phyloP scores from a whole-genome alignment of 2,797 vertebrate genomes.

The Mico argentatus region DNA sequence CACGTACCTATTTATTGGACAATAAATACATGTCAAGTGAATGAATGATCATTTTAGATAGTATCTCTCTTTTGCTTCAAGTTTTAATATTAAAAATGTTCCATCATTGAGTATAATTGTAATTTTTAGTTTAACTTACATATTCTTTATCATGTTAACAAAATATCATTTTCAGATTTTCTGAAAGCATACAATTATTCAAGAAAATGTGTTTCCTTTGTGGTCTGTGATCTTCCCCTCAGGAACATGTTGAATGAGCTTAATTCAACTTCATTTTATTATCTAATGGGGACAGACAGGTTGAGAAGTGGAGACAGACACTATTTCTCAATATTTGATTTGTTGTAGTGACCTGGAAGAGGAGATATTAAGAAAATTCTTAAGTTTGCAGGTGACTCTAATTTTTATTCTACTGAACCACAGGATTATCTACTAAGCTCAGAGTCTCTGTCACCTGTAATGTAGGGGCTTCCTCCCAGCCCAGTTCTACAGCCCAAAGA shows the following conservation, averaged over 20 bases:
- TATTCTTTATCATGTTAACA: not conserved
- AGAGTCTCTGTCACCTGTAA: not conserved
- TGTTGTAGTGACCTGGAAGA: not conserved
- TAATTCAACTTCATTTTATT: slow-evolving; percentile 28
- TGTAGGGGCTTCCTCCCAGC: not conserved
- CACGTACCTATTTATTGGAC: not conserved
- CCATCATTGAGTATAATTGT: not conserved
- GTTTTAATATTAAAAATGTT: slow-evolving; percentile 3
- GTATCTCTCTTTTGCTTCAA: not conserved
- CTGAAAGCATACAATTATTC: not conserved
- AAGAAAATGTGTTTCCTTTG: not conserved
- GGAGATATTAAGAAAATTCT: slow-evolving; percentile 24
- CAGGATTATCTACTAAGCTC: not conserved
- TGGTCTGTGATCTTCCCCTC: not conserved
- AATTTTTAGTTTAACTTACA: not conserved
- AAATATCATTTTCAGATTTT: not conserved
- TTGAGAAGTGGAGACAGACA: not conserved
- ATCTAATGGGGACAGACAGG: not conserved
- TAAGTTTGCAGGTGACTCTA: not conserved
- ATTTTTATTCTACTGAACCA: not conserved
- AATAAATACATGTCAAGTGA: not conserved
- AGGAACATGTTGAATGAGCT: not conserved
- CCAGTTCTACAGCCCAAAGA: not conserved
- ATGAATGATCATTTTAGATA: not conserved
- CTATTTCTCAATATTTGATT: not conserved